Conservation (phyloP, 2,888 invertebrate genomes). For the Plebejus argus region DNA sequence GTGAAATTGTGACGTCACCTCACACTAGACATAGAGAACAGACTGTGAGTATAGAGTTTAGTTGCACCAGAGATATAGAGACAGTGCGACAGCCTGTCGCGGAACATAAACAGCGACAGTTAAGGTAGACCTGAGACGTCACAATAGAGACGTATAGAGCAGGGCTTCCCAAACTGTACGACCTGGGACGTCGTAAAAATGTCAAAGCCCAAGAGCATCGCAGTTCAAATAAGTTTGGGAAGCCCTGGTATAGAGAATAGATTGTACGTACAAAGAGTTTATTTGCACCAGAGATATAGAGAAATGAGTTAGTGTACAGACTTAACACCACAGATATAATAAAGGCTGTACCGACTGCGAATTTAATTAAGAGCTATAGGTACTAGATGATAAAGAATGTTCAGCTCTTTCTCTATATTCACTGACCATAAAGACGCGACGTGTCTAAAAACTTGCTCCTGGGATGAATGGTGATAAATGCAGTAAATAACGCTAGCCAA, state of each 20-base stretch:
- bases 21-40: neutral
- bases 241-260: too few species aligned
- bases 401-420: neutral
- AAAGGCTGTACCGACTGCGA: neutral
- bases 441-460: neutral
- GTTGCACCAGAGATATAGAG: neutral
- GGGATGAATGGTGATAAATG: neutral
- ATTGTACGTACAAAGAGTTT: too few species aligned
- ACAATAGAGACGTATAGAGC: too few species aligned
- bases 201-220: too few species aligned
- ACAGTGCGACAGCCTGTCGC: slow-evolving; percentile 74
- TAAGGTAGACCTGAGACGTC: too few species aligned
- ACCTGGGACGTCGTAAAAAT: too few species aligned
- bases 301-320: too few species aligned
- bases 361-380: too few species aligned
- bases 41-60: neutral
- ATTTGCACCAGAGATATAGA: too few species aligned
- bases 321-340: neutral
- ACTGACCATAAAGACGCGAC: neutral
- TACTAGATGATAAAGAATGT: neutral
- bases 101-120: slow-evolving; percentile 81
- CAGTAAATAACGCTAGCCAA: neutral
- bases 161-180: too few species aligned
- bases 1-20: slow-evolving; percentile 38
- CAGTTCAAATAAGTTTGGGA: too few species aligned